Conservation (phyloP, 2,888 invertebrate species). For the Meteorus cinctellus region DNA sequence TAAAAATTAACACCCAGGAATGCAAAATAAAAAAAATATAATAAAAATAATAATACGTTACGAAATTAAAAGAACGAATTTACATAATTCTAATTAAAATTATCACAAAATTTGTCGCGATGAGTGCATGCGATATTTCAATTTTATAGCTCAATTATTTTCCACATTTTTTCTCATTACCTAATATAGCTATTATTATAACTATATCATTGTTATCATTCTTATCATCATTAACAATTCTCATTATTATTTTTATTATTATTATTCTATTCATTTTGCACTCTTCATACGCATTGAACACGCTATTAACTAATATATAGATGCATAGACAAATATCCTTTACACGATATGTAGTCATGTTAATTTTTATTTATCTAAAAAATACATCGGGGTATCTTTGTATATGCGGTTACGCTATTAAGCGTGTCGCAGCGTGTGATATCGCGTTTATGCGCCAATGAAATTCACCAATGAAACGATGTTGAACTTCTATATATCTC, state of each 20-base stretch:
- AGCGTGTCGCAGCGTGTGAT: conserved; percentile 10
- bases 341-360: background rate
- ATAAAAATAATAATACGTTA: no score
- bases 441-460: conserved; percentile 8
- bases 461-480: background rate
- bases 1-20: no score
- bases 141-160: conserved; percentile 13
- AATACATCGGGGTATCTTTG: background rate
- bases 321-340: background rate
- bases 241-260: background rate
- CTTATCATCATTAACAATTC: no score
- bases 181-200: background rate
- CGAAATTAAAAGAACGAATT: no score
- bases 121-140: conserved; percentile 2
- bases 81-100: background rate
- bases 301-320: background rate
- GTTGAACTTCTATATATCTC: background rate
- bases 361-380: background rate
- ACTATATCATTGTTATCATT: no score
- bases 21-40: no score
- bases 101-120: background rate
- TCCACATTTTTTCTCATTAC: background rate
- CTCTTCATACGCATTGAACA: background rate
- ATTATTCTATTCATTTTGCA: background rate
- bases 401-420: conserved; percentile 3